A percentile compares a stretch with the other conserved stretches of the same genome.
Conservation (phyloP, 2,888 invertebrate species). For the Perizoma flavofasciatum region DNA sequence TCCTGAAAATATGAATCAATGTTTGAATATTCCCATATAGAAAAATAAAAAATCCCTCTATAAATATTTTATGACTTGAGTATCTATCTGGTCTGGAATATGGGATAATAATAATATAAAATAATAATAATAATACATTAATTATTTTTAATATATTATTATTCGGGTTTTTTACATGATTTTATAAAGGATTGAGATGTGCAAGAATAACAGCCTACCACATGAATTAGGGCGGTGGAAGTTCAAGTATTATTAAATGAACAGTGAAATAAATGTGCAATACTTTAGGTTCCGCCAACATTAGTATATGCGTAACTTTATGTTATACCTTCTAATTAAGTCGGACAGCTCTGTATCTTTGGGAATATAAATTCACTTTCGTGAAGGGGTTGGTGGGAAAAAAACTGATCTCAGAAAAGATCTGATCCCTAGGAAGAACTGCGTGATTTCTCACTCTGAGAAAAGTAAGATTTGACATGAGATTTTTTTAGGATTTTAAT, state of each 20-base stretch:
- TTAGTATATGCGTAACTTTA: conserved; percentile 12
- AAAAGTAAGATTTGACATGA: conserved; percentile 30
- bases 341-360: conserved; percentile 13
- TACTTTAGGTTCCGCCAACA: conserved; percentile 13
- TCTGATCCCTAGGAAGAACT: background rate
- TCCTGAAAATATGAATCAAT: background rate
- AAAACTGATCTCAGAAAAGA: background rate
- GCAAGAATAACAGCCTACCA: conserved; percentile 8
- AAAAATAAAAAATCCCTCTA: too few relatives aligned
- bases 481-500: background rate
- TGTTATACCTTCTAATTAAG: conserved; percentile 2
- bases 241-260: too few relatives aligned
- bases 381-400: conserved; percentile 9
- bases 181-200: too few relatives aligned
- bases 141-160: too few relatives aligned
- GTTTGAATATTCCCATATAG: too few relatives aligned
- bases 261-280: too few relatives aligned
- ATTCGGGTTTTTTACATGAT: background rate
- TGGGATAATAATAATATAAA: too few relatives aligned
- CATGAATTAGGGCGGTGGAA: conserved; percentile 5
- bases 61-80: too few relatives aligned
- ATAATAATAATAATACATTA: too few relatives aligned
- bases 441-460: conserved; percentile 37
- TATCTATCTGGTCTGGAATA: too few relatives aligned
- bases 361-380: conserved; percentile 7